Evolutionary conservation across 2,797 vertebrate genomes (phyloP).

Genomic region (Sibirionetta formosa): DNA sequence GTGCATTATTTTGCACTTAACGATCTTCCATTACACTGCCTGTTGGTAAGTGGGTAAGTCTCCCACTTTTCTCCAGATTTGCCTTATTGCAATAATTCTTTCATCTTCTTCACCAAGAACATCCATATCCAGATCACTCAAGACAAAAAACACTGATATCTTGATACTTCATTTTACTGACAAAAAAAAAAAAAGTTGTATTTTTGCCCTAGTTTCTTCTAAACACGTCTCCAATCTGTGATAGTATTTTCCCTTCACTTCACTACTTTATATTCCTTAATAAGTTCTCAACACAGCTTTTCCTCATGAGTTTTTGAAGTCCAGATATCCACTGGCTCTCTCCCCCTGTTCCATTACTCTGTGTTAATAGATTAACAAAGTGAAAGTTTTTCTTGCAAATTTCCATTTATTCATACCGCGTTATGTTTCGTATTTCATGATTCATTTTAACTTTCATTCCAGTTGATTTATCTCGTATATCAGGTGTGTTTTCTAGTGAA

Average conservation of each 20-base stretch:
- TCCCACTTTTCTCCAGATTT: neutral
- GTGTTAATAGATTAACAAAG: neutral
- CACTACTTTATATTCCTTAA: neutral
- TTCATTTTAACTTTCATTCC: neutral
- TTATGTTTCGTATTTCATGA: fast-evolving
- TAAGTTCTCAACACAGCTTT: neutral
- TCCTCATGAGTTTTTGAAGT: neutral
- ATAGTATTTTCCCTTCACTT: neutral
- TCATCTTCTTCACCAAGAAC: neutral
- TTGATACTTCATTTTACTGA: neutral
- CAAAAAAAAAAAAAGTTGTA: neutral
- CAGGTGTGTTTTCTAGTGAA: neutral
- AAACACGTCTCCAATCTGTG: neutral
- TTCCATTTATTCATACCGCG: neutral
- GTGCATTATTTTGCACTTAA: neutral
- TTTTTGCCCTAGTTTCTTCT: neutral
- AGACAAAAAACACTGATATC: neutral
- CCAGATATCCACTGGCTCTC: neutral
- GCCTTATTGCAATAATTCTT: neutral
- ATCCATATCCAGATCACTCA: neutral
- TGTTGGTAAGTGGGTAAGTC: too few relatives aligned
- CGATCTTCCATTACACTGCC: neutral
- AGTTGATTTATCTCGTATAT: neutral
- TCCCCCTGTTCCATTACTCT: neutral
- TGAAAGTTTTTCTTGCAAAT: neutral